Conservation (phyloP, 2,888 invertebrate genomes). For the Athalia circularis region DNA sequence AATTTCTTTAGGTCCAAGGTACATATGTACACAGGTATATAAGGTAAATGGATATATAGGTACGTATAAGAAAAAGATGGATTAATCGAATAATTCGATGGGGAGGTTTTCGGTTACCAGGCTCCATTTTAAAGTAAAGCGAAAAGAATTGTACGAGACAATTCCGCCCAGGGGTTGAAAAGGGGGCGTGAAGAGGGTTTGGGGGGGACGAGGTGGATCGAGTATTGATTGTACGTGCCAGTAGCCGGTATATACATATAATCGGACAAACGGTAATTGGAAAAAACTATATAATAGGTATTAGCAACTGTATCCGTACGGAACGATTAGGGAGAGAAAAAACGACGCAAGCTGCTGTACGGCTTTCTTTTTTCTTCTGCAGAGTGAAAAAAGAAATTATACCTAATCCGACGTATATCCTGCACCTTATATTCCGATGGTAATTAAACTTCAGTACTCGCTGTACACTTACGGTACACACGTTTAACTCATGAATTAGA, state of each 20-base stretch:
- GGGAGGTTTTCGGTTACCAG: neutral
- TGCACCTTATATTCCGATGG: no score
- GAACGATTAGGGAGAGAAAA: no score
- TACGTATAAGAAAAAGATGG: neutral
- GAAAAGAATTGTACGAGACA: slow-evolving; percentile 15
- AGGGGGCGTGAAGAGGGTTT: neutral
- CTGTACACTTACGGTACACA: no score
- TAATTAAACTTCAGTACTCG: no score
- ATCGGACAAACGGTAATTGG: slow-evolving; percentile 14
- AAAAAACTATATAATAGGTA: neutral
- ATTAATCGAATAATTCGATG: neutral
- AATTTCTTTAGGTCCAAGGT: no score
- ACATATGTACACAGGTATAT: no score
- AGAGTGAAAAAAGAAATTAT: no score
- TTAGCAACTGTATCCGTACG: neutral
- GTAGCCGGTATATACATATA: neutral
- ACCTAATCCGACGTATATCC: no score
- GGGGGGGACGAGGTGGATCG: no score
- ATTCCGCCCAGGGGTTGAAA: neutral
- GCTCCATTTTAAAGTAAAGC: neutral
- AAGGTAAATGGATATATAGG: neutral
- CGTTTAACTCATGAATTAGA: no score
- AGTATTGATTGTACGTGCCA: slow-evolving; percentile 2
- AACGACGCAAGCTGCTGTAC: no score
- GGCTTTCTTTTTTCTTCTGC: no score